phyloP scores from a whole-genome alignment of 1,140 invertebrate species.

The Diachasma alloeum region DNA sequence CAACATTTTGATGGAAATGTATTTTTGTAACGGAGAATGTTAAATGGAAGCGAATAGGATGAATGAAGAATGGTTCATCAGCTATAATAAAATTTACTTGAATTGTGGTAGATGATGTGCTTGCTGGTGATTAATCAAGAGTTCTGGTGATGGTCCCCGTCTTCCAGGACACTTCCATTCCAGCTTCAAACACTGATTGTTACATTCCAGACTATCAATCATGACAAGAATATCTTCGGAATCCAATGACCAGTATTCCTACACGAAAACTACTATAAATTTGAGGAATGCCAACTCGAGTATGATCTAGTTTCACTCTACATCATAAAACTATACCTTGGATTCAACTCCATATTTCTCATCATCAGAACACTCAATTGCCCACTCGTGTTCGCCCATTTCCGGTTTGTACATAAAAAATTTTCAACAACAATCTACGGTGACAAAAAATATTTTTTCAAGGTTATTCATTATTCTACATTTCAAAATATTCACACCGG shows the following conservation, averaged over 20 bases:
- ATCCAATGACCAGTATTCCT: constrained; percentile 58
- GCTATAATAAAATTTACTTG: constrained; percentile 45
- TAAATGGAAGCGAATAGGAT: too few species aligned
- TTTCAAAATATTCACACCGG: background rate
- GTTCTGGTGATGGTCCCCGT: constrained; percentile 67
- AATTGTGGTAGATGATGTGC: constrained; percentile 54
- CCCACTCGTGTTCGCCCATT: constrained; percentile 65
- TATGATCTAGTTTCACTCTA: background rate
- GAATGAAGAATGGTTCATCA: too few species aligned
- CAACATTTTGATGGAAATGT: too few species aligned
- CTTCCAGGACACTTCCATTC: constrained; percentile 74
- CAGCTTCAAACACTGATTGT: constrained; percentile 64
- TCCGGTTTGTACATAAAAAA: constrained; percentile 51
- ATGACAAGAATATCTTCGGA: constrained; percentile 66
- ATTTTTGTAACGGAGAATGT: too few species aligned
- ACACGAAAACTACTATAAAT: constrained; percentile 21
- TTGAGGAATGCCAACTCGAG: constrained; percentile 7
- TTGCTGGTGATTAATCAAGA: constrained; percentile 53
- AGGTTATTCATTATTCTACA: background rate
- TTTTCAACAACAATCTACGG: constrained; percentile 35
- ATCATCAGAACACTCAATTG: constrained; percentile 70
- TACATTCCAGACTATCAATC: constrained; percentile 68
- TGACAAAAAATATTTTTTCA: constrained; percentile 52
- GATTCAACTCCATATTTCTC: constrained; percentile 63
- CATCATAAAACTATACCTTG: constrained; percentile 45